Evolutionary conservation across 92 coral and sea anemone species (phyloP).

Genomic region (Actinostola sp.): DNA sequence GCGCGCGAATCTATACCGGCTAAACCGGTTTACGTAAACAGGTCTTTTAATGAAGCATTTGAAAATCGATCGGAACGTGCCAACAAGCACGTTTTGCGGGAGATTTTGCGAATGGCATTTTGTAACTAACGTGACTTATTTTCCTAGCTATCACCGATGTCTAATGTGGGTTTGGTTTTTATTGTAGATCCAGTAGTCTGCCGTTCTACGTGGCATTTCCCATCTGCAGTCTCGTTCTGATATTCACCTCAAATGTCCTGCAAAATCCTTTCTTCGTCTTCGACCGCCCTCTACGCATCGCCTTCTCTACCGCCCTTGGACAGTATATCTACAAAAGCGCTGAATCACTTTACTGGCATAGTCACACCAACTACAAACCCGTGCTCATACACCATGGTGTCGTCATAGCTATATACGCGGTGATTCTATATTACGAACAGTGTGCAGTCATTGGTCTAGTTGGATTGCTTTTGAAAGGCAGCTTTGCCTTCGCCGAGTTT

Average conservation of each 20-base stretch:
- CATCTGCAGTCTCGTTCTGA: constrained; percentile 60
- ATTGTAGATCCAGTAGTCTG: constrained; percentile 73
- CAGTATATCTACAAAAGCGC: constrained; percentile 81
- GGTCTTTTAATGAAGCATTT: no score
- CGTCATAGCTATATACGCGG: constrained; percentile 64
- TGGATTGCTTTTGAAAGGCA: constrained; percentile 81
- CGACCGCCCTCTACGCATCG: constrained; percentile 34
- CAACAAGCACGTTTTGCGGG: background rate
- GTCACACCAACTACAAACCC: constrained; percentile 74
- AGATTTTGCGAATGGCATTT: background rate
- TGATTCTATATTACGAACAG: constrained; percentile 68
- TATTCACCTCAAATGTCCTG: constrained; percentile 61
- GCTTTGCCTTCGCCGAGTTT: constrained; percentile 83
- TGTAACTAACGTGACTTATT: no score
- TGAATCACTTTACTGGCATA: constrained; percentile 64
- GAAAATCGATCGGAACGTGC: no score
- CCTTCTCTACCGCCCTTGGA: constrained; percentile 80
- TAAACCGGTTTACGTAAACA: no score
- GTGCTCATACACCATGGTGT: constrained; percentile 84
- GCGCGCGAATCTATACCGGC: no score
- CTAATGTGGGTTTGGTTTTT: background rate
- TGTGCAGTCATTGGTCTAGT: constrained; percentile 77
- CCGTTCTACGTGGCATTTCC: constrained; percentile 68
- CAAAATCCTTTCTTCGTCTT: constrained; percentile 77
- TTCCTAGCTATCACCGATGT: no score